Percentiles rank a stretch among this genome's conserved stretches.
phyloP scores from a whole-genome alignment of 2,888 invertebrate species.

The Lepidocyrtoides sp. region DNA sequence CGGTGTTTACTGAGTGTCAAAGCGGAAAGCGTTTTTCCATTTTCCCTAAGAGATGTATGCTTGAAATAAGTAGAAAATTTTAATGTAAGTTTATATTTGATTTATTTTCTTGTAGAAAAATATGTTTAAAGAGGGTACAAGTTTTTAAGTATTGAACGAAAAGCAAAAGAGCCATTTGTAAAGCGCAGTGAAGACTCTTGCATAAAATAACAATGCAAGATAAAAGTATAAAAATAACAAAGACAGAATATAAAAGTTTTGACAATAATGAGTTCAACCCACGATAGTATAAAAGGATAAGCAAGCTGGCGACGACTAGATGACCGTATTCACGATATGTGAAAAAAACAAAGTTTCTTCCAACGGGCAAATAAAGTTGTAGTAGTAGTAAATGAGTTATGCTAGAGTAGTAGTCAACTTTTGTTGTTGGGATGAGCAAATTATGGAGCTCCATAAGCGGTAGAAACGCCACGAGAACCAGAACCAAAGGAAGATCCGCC shows the following conservation, averaged over 20 bases:
- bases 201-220: neutral
- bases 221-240: constrained; percentile 17
- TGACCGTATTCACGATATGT: constrained; percentile 59
- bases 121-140: constrained; percentile 44
- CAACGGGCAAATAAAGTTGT: neutral
- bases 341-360: constrained; percentile 1
- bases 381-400: too few relatives aligned
- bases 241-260: constrained; percentile 20
- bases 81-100: neutral
- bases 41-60: too few relatives aligned
- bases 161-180: constrained; percentile 34
- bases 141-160: constrained; percentile 27
- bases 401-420: neutral
- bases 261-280: neutral
- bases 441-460: constrained; percentile 65
- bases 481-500: constrained; percentile 34
- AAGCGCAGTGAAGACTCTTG: constrained; percentile 51
- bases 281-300: constrained; percentile 29
- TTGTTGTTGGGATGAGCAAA: neutral
- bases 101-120: constrained; percentile 54
- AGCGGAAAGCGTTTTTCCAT: too few relatives aligned
- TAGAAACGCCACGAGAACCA: constrained; percentile 7
- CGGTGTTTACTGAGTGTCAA: too few relatives aligned
- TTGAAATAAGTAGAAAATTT: neutral
- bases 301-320: constrained; percentile 70